phyloP scores from a whole-genome alignment of 2,113 vertebrate genomes.

The Gymnogyps californianus region DNA sequence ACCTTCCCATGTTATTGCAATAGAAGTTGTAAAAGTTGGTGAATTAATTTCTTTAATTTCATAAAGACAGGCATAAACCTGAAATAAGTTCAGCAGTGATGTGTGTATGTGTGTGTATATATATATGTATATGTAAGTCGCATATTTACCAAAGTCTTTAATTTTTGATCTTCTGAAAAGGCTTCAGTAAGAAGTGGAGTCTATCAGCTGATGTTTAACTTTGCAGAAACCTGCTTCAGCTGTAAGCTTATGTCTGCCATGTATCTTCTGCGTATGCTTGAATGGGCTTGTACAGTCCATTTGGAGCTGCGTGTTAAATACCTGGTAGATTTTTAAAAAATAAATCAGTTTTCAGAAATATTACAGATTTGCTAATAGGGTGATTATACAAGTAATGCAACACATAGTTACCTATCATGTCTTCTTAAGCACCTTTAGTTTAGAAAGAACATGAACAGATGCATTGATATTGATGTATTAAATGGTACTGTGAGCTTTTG shows the following conservation, averaged over 20 bases:
- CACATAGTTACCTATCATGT: neutral
- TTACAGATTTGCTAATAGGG: neutral
- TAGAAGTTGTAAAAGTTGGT: neutral
- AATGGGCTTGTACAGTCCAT: neutral
- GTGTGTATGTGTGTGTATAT: neutral
- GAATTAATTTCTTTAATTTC: neutral
- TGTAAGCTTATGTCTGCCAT: neutral
- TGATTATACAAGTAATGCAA: neutral
- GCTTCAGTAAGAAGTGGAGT: neutral
- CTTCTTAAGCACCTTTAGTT: neutral
- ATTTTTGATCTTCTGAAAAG: neutral
- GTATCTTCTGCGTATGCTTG: neutral
- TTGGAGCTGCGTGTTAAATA: neutral
- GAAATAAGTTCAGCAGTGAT: neutral
- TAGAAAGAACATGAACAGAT: neutral
- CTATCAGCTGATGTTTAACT: neutral
- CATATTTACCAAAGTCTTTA: neutral
- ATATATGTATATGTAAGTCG: neutral
- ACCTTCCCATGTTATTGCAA: neutral
- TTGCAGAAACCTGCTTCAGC: neutral
- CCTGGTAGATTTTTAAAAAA: neutral
- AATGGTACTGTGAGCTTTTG: neutral
- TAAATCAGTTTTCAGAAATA: neutral
- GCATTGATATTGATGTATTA: neutral
- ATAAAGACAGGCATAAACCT: neutral